Percentiles rank a stretch among this genome's conserved stretches.
Conservation (phyloP, 2,888 invertebrate species). For the Cinara cedri region DNA sequence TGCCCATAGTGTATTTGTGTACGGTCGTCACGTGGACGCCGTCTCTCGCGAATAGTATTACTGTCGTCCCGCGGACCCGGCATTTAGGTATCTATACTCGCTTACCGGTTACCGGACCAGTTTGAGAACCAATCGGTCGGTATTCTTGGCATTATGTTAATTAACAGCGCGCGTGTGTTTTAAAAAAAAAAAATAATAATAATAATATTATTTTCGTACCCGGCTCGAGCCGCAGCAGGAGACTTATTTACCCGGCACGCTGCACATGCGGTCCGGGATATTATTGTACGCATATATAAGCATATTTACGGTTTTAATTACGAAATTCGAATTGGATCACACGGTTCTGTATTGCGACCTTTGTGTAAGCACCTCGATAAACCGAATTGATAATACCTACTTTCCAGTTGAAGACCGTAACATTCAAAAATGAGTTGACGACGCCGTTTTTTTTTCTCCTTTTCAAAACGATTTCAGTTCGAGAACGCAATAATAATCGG, state of each 20-base stretch:
- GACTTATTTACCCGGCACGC: too few relatives aligned
- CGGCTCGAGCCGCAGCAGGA: background rate
- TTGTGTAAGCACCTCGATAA: background rate
- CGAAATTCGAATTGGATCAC: conserved; percentile 18
- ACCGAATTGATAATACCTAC: too few relatives aligned
- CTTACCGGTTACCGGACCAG: background rate
- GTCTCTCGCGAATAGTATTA: too few relatives aligned
- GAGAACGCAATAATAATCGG: background rate
- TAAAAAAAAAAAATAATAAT: too few relatives aligned
- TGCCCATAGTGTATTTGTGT: too few relatives aligned
- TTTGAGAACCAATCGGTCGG: conserved; percentile 30
- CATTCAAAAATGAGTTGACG: too few relatives aligned
- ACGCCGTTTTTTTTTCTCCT: background rate
- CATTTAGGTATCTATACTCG: too few relatives aligned
- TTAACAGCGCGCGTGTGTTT: background rate
- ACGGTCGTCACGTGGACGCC: too few relatives aligned
- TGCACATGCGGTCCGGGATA: background rate
- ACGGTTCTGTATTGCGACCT: background rate
- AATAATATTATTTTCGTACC: conserved; percentile 27
- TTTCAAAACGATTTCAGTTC: background rate
- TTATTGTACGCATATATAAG: too few relatives aligned
- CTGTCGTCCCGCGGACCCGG: too few relatives aligned
- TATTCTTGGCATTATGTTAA: conserved; percentile 24
- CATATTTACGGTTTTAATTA: background rate
- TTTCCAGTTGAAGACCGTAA: too few relatives aligned